phyloP scores from a whole-genome alignment of 2,888 invertebrate species.

The Peribatodes rhomboidaria region DNA sequence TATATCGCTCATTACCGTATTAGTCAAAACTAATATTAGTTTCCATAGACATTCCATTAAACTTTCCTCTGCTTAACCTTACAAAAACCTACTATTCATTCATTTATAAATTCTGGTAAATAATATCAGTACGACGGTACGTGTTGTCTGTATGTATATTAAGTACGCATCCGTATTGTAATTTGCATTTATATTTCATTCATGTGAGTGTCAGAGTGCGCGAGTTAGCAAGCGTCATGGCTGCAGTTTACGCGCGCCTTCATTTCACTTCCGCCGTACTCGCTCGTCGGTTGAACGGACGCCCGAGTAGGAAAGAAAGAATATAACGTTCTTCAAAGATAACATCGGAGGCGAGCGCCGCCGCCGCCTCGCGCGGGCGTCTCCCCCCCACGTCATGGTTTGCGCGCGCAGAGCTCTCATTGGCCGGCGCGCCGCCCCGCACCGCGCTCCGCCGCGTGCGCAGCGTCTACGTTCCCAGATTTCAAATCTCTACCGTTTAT shows the following conservation, averaged over 20 bases:
- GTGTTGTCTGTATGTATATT: constrained; percentile 21
- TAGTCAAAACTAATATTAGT: no score
- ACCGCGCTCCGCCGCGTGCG: constrained; percentile 70
- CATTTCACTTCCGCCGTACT: constrained; percentile 80
- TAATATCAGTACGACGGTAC: constrained; percentile 5
- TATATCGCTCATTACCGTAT: no score
- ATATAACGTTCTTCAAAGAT: constrained; percentile 84
- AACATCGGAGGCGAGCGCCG: constrained; percentile 64
- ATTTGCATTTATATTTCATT: constrained; percentile 50
- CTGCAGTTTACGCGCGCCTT: constrained; percentile 81
- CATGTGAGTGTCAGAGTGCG: constrained; percentile 48
- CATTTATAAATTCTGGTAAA: constrained; percentile 1
- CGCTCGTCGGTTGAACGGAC: constrained; percentile 77
- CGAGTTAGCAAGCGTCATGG: constrained; percentile 55
- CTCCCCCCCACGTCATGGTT: constrained; percentile 72
- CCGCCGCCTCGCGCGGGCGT: constrained; percentile 62
- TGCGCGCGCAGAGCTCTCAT: constrained; percentile 72
- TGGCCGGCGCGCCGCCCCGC: constrained; percentile 62
- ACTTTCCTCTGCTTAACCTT: no score
- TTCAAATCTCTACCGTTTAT: constrained; percentile 87
- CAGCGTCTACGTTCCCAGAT: constrained; percentile 84
- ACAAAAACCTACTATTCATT: neutral
- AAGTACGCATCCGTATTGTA: constrained; percentile 34
- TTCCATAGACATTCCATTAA: no score
- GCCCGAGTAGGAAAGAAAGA: constrained; percentile 80